A percentile compares a stretch with the other conserved stretches of the same genome.
phyloP scores from a whole-genome alignment of 2,888 invertebrate species.

The Cantharis nigra region DNA sequence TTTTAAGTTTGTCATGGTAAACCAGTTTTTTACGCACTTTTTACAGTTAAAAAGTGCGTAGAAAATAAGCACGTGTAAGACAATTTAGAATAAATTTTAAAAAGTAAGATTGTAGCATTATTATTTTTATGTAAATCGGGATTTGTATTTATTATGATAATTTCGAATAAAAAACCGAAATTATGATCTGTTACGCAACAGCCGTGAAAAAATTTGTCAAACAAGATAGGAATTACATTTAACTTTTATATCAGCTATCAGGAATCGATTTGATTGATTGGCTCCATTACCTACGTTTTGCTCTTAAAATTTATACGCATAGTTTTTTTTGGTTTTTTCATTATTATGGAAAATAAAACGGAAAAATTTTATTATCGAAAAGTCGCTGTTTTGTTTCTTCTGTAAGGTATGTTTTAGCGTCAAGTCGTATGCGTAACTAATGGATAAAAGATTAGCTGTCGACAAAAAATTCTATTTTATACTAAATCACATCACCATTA shows the following conservation, averaged over 20 bases:
- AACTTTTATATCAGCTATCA: not conserved
- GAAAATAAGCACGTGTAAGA: not conserved
- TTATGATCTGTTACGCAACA: not conserved
- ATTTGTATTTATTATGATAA: not conserved
- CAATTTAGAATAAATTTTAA: not conserved
- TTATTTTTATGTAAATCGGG: not conserved
- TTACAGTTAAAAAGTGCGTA: not conserved
- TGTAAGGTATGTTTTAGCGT: not conserved
- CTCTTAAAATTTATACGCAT: not conserved
- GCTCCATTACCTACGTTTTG: not conserved
- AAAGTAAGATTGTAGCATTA: not conserved
- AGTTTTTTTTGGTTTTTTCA: not conserved
- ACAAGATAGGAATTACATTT: not conserved
- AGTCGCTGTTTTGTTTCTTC: not conserved
- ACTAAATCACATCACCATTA: not conserved
- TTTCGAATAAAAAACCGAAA: not conserved
- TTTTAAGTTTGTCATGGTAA: not conserved
- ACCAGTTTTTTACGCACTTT: conserved; percentile 2
- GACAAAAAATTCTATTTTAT: not conserved
- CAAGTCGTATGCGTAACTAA: not conserved
- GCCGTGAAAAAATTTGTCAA: not conserved
- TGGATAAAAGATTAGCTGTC: not conserved
- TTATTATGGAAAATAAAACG: not conserved
- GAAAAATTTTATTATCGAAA: not conserved
- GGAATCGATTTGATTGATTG: not conserved